Evolutionary conservation across 2,797 vertebrate genomes (phyloP).

Genomic region (Tinamus major): DNA sequence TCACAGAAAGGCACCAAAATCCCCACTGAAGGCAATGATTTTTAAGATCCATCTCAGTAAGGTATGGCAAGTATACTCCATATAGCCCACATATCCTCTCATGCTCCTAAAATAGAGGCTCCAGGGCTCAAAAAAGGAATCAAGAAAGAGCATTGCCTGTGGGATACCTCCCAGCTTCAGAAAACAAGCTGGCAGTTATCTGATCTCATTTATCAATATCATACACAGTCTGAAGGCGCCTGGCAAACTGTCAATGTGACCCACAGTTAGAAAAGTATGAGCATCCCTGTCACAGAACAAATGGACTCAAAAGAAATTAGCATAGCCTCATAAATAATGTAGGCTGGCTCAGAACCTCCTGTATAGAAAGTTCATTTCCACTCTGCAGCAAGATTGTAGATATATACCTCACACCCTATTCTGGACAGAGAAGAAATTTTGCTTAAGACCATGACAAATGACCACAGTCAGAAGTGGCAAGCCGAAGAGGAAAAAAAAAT

Average conservation of each 20-base stretch:
- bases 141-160: neutral
- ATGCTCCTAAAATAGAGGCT: too few relatives aligned
- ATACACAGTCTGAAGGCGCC: neutral
- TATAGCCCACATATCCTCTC: neutral
- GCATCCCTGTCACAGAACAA: constrained; percentile 6
- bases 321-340: constrained; percentile 44
- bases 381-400: constrained; percentile 20
- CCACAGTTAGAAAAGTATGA: neutral
- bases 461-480: constrained; percentile 4
- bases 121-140: neutral
- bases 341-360: constrained; percentile 6
- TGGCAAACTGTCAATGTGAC: neutral
- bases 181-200: neutral
- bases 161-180: neutral
- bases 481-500: neutral
- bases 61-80: neutral
- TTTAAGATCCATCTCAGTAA: neutral
- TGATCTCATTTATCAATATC: neutral
- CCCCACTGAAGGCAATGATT: neutral
- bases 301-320: neutral
- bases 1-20: neutral
- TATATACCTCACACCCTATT: neutral
- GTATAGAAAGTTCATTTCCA: constrained; percentile 36
- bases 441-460: constrained; percentile 17
- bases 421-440: constrained; percentile 22